These are phyloP conservation scores for Allacma fusca DNA, from an alignment of 2,888 invertebrate genomes.

Conservation along the genomic window DNA sequence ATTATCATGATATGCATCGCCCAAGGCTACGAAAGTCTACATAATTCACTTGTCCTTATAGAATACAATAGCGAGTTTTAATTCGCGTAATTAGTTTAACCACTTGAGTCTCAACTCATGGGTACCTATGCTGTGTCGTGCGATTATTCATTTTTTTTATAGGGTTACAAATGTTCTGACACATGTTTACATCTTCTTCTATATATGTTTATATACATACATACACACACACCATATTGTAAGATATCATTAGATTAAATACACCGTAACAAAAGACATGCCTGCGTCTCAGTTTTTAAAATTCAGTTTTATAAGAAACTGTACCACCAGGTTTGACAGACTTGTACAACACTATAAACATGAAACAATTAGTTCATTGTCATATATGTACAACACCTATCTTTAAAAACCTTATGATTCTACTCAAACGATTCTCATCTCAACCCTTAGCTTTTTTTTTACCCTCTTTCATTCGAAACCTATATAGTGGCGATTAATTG, in stretches of 20 bases:
- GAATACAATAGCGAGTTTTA: background rate
- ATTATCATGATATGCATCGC: slow-evolving; percentile 44
- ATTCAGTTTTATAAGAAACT: background rate
- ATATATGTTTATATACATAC: background rate
- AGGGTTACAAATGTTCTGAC: background rate
- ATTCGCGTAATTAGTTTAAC: background rate
- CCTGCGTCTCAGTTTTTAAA: slow-evolving; percentile 28
- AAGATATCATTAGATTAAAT: slow-evolving; percentile 5
- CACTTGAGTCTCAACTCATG: slow-evolving; percentile 3
- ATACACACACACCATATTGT: too few species aligned
- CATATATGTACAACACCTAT: background rate
- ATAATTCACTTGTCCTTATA: slow-evolving; percentile 21
- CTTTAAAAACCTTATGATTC: background rate
- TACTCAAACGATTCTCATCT: background rate
- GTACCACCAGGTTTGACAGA: background rate
- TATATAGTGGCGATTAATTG: too few species aligned
- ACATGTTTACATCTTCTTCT: background rate
- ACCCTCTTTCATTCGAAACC: too few species aligned
- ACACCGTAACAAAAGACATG: slow-evolving; percentile 38
- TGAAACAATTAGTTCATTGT: background rate
- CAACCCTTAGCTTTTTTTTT: background rate
- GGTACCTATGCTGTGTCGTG: background rate
- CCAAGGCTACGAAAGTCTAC: slow-evolving; percentile 45
- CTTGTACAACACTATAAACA: slow-evolving; percentile 34
- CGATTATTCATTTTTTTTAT: background rate